Percentiles rank a stretch among this genome's conserved stretches.
Conservation (phyloP, 2,888 invertebrate species). For the Eustalomyia histrio region DNA sequence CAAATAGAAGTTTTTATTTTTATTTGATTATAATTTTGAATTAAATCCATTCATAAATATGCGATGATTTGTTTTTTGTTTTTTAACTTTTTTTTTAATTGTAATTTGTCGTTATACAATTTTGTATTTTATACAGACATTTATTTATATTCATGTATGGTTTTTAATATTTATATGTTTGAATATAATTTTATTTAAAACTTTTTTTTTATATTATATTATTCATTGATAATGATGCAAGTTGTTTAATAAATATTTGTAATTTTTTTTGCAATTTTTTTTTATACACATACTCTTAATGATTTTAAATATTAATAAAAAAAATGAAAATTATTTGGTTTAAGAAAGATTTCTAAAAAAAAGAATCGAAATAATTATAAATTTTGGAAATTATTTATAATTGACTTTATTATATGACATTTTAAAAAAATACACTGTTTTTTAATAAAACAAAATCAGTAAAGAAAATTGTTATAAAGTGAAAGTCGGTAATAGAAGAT, state of each 20-base stretch:
- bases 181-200: neutral
- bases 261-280: slow-evolving; percentile 12
- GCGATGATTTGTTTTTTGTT: slow-evolving; percentile 58
- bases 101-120: slow-evolving; percentile 61
- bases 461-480: neutral
- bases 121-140: slow-evolving; percentile 62
- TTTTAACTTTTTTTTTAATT: slow-evolving; percentile 57
- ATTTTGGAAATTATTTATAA: slow-evolving; percentile 12
- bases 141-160: slow-evolving; percentile 41
- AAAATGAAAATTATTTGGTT: slow-evolving; percentile 10
- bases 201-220: slow-evolving; percentile 19
- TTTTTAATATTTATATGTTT: slow-evolving; percentile 28
- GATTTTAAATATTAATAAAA: neutral
- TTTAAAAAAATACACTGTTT: slow-evolving; percentile 16
- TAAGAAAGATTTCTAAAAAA: neutral
- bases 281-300: slow-evolving; percentile 21
- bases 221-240: slow-evolving; percentile 12
- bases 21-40: slow-evolving; percentile 66
- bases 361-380: neutral
- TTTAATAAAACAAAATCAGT: neutral
- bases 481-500: neutral
- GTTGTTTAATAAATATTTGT: slow-evolving; percentile 27
- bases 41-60: slow-evolving; percentile 65
- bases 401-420: slow-evolving; percentile 27
- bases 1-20: slow-evolving; percentile 41